Evolutionary conservation across 2,113 vertebrate species (phyloP), one percentile per base, ranked within the genome.

Genomic region (Ammodytes dubius): DNA sequence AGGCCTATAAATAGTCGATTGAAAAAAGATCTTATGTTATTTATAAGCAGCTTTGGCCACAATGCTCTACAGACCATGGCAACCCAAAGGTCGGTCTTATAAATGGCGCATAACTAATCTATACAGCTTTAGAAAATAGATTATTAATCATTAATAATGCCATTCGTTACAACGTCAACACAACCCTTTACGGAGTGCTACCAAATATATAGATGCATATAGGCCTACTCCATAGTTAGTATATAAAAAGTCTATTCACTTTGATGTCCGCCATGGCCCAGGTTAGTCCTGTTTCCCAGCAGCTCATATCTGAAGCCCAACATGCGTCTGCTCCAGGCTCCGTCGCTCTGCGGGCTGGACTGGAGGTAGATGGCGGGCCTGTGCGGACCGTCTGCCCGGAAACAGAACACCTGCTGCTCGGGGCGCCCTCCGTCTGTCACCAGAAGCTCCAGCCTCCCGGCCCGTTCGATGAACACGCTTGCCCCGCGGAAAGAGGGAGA

Each of bases 231-330:
- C 10, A 3, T 4, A 27, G 6, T 1, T 1, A 2, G 7, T 3
- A 46, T 0, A 45, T 8, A n/a, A 14, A 9, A 8, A 13, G 0
- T 39, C 10, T 2, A 65, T 91, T 91, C 87, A 96, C 96, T 84
- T 75, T 94, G 67, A 0, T 42, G 63, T 42, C 92, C 78, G 0
- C 68, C 77, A 53, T 86, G 82, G 43, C 77, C 87, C 73, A 79
- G 37, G 59, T 75, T 80, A 0, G 85, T 94, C 74, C 87, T 86
- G 83, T 85, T 94, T 57, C 88, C 87, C 81, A 96, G 91, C 86
- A 96, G 84, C 86, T 97, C 93, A 0, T 96, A 96, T 83, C 93
- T 95, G 91, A 96, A 96, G 60, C 94, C 91, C 87, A 95, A 91
- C 0, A 53, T 79, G n/a, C 89, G 88, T 61, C 89, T 91, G 82